Conservation (phyloP, 2,888 invertebrate genomes). For the Pristionchus entomophagus region DNA sequence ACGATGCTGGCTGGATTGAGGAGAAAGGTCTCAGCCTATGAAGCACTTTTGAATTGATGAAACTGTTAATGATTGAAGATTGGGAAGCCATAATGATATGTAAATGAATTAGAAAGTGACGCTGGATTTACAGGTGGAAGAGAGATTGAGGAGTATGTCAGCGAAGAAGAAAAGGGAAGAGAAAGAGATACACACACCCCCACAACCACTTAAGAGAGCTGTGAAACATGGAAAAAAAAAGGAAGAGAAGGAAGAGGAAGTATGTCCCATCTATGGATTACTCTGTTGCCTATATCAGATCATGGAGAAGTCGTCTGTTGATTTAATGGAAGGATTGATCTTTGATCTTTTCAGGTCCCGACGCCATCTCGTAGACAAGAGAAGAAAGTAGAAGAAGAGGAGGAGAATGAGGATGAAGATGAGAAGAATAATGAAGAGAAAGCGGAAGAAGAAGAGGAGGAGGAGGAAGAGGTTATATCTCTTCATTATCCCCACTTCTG, state of each 20-base stretch:
- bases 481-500: too few species aligned
- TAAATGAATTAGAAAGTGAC: background rate
- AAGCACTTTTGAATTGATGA: too few species aligned
- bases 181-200: background rate
- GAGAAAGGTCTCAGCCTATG: conserved; percentile 30
- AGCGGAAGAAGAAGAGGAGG: conserved; percentile 18
- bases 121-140: conserved; percentile 13
- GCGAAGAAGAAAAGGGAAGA: background rate
- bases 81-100: background rate
- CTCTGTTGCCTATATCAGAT: too few species aligned
- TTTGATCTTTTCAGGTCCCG: background rate
- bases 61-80: background rate
- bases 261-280: background rate
- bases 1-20: conserved; percentile 35
- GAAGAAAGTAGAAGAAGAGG: conserved; percentile 30
- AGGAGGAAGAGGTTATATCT: too few species aligned
- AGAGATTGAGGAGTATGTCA: background rate
- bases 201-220: conserved; percentile 37
- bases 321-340: background rate
- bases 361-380: background rate
- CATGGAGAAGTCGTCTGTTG: too few species aligned
- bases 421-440: background rate
- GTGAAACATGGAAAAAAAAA: conserved; percentile 35
- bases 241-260: conserved; percentile 37
- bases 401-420: conserved; percentile 33